Conservation (phyloP, 2,888 invertebrate species). For the Melinaea menophilus region DNA sequence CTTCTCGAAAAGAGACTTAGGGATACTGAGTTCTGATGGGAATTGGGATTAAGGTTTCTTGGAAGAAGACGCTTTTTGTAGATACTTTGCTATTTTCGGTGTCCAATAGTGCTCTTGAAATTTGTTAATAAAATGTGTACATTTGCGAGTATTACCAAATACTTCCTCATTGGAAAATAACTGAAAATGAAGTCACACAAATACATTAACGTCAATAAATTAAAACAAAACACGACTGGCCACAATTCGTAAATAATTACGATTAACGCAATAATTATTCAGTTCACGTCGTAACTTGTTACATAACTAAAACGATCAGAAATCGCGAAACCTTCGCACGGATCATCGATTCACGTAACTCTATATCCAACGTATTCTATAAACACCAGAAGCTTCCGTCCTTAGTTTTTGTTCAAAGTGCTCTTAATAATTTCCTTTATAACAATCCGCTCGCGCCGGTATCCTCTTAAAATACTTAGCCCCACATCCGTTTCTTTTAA, state of each 20-base stretch:
- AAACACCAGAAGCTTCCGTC: constrained; percentile 66
- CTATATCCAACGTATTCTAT: constrained; percentile 51
- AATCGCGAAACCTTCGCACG: constrained; percentile 58
- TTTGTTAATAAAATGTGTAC: no score
- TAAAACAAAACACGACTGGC: constrained; percentile 41
- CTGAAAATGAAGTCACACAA: constrained; percentile 54
- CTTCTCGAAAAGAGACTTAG: no score
- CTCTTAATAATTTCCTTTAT: constrained; percentile 78
- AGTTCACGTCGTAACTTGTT: constrained; percentile 45
- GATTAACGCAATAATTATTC: constrained; percentile 61
- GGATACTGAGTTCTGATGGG: no score
- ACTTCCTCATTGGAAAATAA: constrained; percentile 67
- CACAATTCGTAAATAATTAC: constrained; percentile 52
- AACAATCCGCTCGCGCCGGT: constrained; percentile 69
- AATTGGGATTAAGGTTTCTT: no score
- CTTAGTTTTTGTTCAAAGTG: constrained; percentile 59
- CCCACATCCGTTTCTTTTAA: constrained; percentile 77
- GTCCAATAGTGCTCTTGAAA: no score
- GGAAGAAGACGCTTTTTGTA: no score
- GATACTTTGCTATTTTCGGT: no score
- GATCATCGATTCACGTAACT: constrained; percentile 59
- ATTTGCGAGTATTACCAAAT: no score
- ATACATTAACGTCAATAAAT: constrained; percentile 41
- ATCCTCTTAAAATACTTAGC: constrained; percentile 77
- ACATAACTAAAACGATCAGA: constrained; percentile 61